phyloP scores from a whole-genome alignment of 2,113 vertebrate species.

The Tichodroma muraria region DNA sequence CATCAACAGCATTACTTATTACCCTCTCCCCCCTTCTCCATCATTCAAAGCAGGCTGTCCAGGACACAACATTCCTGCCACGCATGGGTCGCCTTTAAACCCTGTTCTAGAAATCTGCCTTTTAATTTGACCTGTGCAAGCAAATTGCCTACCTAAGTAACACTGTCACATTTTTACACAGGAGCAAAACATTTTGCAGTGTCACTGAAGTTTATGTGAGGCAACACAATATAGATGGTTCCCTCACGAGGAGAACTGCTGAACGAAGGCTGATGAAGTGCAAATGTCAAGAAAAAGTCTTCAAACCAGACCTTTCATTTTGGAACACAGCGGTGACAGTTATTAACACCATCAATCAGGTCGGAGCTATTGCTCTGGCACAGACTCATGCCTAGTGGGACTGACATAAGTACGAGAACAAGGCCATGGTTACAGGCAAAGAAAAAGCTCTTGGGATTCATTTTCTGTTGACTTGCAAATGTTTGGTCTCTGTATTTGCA shows the following conservation, averaged over 20 bases:
- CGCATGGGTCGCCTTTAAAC: background rate
- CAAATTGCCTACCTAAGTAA: background rate
- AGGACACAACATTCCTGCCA: background rate
- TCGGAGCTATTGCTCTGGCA: conserved; percentile 7
- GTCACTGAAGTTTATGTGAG: conserved; percentile 16
- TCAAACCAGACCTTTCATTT: conserved; percentile 55
- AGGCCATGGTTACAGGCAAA: background rate
- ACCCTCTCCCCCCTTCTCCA: background rate
- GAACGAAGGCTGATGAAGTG: conserved; percentile 60
- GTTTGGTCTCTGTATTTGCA: background rate
- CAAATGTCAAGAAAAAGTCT: conserved; percentile 51
- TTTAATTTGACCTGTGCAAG: conserved; percentile 18
- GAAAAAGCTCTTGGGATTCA: background rate
- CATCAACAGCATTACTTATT: background rate
- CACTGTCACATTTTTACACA: background rate
- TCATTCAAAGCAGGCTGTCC: background rate
- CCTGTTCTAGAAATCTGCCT: background rate
- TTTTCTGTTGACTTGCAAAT: conserved; percentile 38
- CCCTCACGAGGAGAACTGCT: conserved; percentile 26
- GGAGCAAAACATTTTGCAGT: conserved; percentile 18
- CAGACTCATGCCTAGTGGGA: background rate
- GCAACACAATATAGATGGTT: conserved; percentile 38
- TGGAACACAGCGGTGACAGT: conserved; percentile 38
- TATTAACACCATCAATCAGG: conserved; percentile 62
- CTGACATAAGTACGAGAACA: conserved; percentile 2